Evolutionary conservation across 2,888 invertebrate species (phyloP).

Genomic region (Limnephilus rhombicus): DNA sequence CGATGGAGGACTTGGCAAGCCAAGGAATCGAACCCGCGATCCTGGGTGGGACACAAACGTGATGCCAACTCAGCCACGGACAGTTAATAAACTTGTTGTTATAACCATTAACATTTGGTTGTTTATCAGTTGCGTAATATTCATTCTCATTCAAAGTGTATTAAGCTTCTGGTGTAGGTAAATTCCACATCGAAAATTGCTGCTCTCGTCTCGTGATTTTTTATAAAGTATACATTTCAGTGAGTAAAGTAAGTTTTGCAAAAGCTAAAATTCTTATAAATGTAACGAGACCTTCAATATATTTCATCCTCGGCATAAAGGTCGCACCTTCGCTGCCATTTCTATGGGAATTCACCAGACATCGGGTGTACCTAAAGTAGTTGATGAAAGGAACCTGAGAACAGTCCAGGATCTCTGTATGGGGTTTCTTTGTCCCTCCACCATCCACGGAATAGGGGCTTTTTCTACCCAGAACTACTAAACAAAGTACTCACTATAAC

Average conservation of each 20-base stretch:
- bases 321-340: conserved; percentile 33
- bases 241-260: neutral
- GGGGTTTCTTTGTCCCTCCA: conserved; percentile 29
- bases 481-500: neutral
- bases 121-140: too few relatives aligned
- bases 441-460: neutral
- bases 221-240: neutral
- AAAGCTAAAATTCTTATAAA: neutral
- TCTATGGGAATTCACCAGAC: conserved; percentile 58
- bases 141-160: too few relatives aligned
- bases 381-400: conserved; percentile 49
- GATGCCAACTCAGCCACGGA: too few relatives aligned
- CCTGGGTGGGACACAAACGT: too few relatives aligned
- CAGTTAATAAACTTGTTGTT: too few relatives aligned
- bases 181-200: too few relatives aligned
- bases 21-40: too few relatives aligned
- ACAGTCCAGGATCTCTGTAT: conserved; percentile 3
- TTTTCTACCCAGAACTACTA: neutral
- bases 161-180: too few relatives aligned
- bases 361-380: conserved; percentile 19
- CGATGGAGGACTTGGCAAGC: too few relatives aligned
- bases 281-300: neutral
- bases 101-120: too few relatives aligned
- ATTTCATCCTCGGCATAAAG: neutral
- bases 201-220: too few relatives aligned